Base-by-base conservation (phyloP, 2,797 vertebrate species). In the Kryptolebias ocellatus region DNA sequence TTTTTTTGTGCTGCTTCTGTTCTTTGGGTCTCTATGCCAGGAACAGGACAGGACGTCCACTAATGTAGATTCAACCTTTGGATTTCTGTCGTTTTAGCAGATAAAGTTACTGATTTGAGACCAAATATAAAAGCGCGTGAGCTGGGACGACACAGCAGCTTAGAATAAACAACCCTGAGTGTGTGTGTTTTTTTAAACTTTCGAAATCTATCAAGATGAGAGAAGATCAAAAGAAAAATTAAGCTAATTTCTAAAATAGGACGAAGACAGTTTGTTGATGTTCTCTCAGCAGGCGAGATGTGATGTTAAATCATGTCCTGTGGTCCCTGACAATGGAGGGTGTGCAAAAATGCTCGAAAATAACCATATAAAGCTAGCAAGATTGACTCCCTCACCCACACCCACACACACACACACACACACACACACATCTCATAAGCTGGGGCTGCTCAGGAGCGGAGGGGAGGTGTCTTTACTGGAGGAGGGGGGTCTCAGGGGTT, bases 341-440 rank as follows among this genome's bases (percentile, higher is more conserved):
- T 86, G 80, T 79, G 58, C 83, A 89, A 84, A 24, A 72, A 61
- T 58, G 76, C 71, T 87, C 39, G 51, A 82, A 71, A 89, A 86
- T 79, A 86, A 84, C 90, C 92, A 92, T 92, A 93, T 91, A 92
- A 93, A 94, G 90, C 67, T 76, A 76, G 70, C 18, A 57, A 70
- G 57, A 9, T 64, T 10, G 14, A 1, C 45, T 1, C 52, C 2
- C 70, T 28, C 28, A 9, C 50, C 6, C 56, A 15, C 56, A 18
- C 69, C 46, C 73, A 57, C 59, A 45, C 68, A 39, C 59, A 61
- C 55, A 56, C 51, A 47, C 42, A 61, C 56, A 60, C 62, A 46
- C 52, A 24, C 45, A 60, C 49, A 54, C 62, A 69, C 69, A 64
- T 57, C 57, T 27, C 37, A 54, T 77, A 79, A 79, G 68, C 75